phyloP scores from a whole-genome alignment of 2,113 vertebrate species.

The Alectura lathami region DNA sequence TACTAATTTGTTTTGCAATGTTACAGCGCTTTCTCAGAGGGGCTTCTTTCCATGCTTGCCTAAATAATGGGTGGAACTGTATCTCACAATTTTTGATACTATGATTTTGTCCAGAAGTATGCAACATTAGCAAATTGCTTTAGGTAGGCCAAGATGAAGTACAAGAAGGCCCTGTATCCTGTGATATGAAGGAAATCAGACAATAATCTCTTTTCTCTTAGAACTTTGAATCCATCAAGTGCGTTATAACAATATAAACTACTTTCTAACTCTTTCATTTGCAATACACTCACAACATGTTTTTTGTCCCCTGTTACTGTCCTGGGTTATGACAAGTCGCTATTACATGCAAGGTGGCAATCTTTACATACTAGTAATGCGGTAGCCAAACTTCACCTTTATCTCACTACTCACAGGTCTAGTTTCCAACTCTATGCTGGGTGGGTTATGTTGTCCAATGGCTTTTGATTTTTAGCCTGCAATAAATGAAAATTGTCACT shows the following conservation, averaged over 20 bases:
- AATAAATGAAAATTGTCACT: background rate
- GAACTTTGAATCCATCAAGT: background rate
- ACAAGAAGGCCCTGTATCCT: background rate
- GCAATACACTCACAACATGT: background rate
- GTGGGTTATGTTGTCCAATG: background rate
- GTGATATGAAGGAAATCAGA: background rate
- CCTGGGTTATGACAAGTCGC: background rate
- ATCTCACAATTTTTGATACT: too few relatives aligned
- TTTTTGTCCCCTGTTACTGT: background rate
- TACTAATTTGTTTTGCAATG: background rate
- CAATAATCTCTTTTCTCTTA: background rate
- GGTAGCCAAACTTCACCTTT: background rate
- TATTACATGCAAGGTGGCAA: background rate
- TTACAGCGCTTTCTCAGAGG: background rate
- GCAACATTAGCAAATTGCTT: rapidly evolving
- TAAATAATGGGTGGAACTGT: background rate
- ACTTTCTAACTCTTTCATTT: background rate
- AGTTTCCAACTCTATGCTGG: background rate
- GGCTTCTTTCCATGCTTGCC: background rate
- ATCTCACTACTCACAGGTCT: background rate
- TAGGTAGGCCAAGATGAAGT: background rate
- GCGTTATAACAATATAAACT: background rate
- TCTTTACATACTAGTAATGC: background rate
- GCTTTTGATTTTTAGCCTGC: background rate
- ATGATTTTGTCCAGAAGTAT: background rate